Percentiles rank a stretch among this genome's conserved stretches.
Evolutionary conservation across 1,140 invertebrate species (phyloP).

Genomic region (Mya arenaria): DNA sequence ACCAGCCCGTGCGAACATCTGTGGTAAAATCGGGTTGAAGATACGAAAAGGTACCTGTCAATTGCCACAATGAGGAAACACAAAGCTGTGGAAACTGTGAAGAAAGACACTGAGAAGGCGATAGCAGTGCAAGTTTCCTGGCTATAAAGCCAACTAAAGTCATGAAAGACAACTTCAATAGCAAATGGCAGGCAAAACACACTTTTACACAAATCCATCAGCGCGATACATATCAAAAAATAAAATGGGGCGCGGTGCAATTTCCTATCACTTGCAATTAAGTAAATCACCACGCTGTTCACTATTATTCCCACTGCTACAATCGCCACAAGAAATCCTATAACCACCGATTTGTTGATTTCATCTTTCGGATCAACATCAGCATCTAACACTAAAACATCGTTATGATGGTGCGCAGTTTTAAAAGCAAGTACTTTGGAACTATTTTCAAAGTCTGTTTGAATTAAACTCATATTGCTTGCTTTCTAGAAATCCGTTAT

Average conservation of each 20-base stretch:
- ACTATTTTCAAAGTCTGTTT: background rate
- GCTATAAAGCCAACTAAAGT: conserved; percentile 72
- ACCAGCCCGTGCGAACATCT: conserved; percentile 67
- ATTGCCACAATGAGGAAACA: conserved; percentile 73
- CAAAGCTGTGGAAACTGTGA: conserved; percentile 72
- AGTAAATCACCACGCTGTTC: conserved; percentile 70
- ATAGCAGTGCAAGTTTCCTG: conserved; percentile 70
- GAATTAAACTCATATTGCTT: background rate
- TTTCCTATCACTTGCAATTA: conserved; percentile 67
- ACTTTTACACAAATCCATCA: conserved; percentile 73
- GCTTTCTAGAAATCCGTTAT: background rate
- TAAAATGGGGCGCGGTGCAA: conserved; percentile 76
- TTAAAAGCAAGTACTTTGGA: background rate
- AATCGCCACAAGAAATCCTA: conserved; percentile 61
- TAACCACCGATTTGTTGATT: conserved; percentile 26
- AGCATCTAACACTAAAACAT: background rate
- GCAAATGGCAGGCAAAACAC: conserved; percentile 76
- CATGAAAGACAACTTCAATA: conserved; percentile 69
- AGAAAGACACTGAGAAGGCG: conserved; percentile 76
- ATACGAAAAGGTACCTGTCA: conserved; percentile 72
- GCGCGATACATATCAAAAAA: conserved; percentile 73
- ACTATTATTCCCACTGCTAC: conserved; percentile 64
- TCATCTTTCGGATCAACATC: background rate
- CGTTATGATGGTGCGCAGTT: background rate
- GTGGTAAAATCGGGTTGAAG: conserved; percentile 69